Evolutionary conservation across 1,140 invertebrate species (phyloP), one percentile per base, ranked within the genome.

Genomic region (Camponotus pennsylvanicus): DNA sequence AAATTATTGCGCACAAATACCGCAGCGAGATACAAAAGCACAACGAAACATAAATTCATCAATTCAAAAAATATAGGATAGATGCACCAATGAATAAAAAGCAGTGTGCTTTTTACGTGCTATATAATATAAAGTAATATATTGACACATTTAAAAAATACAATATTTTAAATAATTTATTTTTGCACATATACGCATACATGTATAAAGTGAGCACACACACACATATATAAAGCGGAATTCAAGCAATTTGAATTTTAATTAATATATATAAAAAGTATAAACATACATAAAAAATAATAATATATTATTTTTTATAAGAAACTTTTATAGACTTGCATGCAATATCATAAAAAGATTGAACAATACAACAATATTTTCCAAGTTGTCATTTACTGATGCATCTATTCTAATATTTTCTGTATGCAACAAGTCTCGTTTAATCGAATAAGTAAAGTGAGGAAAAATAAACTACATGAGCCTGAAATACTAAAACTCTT

Each of bases 21-120:
- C 9, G 9, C 27, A 66, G 18, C 40, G 3, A 70, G 34, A 34
- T 69, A 69, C 7, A n/a, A 80, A 79, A 69, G 15, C 18, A 80
- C 42, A 49, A 27, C 2, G n/a, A 40, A 3, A 70, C 40, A 21
- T 21, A 55, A 55, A 69, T 80, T 80, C 3, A 69, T 27, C 27
- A 27, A 27, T 69, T 69, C 9, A 13, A 69, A 55, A 18, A 57
- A 64, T 63, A 42, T n/a, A 45, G 15, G 6, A 77, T 77, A 63
- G 40, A 45, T 66, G 18, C 11, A 21, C 21, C 21, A 34, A 77
- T 3, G 6, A 64, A 77, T 45, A 77, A 45, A 32, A 42, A 45
- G n/a, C 6, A 6, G 11, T 15, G 4, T 6, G 11, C 11, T 32
- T 32, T 64, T 32, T 42, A 6, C 9, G 11, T 59, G 13, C 4